Percentiles rank a stretch among this genome's conserved stretches.
Conservation (phyloP, 2,797 vertebrate species). For the Paedocypris micromegethes region DNA sequence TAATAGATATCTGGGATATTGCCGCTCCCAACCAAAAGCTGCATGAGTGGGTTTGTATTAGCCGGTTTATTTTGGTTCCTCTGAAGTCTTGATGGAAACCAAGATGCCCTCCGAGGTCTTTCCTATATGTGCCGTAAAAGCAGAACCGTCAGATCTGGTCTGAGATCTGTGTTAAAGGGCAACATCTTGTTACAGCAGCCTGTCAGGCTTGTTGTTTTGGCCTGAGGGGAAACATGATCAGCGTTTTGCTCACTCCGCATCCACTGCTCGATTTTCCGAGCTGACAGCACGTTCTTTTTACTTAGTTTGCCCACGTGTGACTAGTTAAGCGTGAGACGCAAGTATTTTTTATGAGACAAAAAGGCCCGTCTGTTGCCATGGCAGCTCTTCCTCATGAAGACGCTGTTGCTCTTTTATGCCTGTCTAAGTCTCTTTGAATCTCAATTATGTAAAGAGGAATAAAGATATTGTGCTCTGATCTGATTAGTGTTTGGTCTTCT, state of each 20-base stretch:
- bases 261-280: constrained; percentile 6
- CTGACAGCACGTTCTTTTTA: constrained; percentile 19
- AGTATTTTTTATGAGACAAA: background rate
- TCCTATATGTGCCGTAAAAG: background rate
- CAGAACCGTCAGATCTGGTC: constrained; percentile 5
- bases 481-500: background rate
- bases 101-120: background rate
- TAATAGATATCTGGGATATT: no score
- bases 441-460: constrained; percentile 6
- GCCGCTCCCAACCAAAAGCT: no score
- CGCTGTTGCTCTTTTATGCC: constrained; percentile 2
- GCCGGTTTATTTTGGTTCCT: no score
- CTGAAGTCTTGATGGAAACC: background rate
- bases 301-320: constrained; percentile 12
- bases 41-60: no score
- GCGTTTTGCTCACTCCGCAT: constrained; percentile 6
- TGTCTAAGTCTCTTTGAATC: background rate
- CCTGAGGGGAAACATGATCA: constrained; percentile 29
- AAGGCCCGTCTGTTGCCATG: constrained; percentile 9
- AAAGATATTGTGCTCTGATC: background rate
- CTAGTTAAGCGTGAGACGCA: constrained; percentile 11
- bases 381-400: constrained; percentile 3
- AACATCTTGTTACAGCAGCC: constrained; percentile 19
- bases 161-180: constrained; percentile 23
- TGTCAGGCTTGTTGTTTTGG: constrained; percentile 29